Percentiles rank a stretch among this genome's conserved stretches.
Conservation (phyloP, 2,113 vertebrate species). For the Neolamprologus variostigma region DNA sequence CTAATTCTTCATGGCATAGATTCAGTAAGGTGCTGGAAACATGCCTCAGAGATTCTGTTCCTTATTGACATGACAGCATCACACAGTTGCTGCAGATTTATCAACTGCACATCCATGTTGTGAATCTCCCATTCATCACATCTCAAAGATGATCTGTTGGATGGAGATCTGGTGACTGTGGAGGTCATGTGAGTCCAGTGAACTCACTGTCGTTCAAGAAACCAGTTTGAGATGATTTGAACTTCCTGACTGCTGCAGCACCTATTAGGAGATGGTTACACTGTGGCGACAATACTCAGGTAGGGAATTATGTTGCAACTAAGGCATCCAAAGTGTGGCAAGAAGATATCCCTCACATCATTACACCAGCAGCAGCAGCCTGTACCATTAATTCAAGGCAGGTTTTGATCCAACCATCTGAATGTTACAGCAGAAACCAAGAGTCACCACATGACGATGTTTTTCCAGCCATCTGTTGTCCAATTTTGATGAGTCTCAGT, state of each 20-base stretch:
- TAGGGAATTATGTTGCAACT: neutral
- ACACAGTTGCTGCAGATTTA: neutral
- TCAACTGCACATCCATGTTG: neutral
- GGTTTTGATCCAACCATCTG: neutral
- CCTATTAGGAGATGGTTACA: neutral
- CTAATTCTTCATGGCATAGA: neutral
- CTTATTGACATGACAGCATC: neutral
- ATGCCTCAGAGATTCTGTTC: neutral
- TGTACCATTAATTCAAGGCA: neutral
- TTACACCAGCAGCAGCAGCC: neutral
- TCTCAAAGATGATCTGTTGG: neutral
- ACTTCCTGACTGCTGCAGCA: neutral
- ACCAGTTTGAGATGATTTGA: neutral
- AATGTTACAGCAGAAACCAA: neutral
- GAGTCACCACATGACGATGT: neutral
- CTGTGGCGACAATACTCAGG: neutral
- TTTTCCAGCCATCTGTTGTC: neutral
- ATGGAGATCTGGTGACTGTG: neutral
- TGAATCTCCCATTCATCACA: neutral
- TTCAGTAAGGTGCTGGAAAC: neutral
- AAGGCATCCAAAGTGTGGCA: neutral
- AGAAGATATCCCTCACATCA: neutral
- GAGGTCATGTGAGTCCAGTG: neutral
- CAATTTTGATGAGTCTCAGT: neutral
- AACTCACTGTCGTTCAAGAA: neutral